Evolutionary conservation across 2,888 invertebrate genomes (phyloP).

Genomic region (Sesamia inferens): DNA sequence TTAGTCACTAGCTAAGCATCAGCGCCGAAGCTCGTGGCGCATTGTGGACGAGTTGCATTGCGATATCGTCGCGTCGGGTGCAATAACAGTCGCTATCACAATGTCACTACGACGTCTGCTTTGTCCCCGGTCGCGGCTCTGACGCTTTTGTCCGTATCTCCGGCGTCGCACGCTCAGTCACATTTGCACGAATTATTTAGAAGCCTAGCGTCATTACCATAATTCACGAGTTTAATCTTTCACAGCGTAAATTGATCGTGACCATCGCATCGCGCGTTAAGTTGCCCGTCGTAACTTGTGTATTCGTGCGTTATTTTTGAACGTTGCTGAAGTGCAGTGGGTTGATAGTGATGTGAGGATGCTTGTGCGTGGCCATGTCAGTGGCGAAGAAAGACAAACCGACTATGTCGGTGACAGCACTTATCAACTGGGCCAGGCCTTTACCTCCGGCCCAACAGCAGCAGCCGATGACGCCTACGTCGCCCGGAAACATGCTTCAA

Average conservation of each 20-base stretch:
- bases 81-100: constrained; percentile 87
- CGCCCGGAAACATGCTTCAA: constrained; percentile 64
- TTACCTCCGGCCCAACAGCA: constrained; percentile 80
- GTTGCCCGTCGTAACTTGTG: constrained; percentile 66
- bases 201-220: constrained; percentile 68
- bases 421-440: constrained; percentile 93
- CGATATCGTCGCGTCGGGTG: constrained; percentile 80
- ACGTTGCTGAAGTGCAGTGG: constrained; percentile 72
- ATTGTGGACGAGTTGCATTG: constrained; percentile 80
- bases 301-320: constrained; percentile 69
- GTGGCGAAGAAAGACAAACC: constrained; percentile 96
- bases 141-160: constrained; percentile 76
- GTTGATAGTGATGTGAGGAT: constrained; percentile 88
- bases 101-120: constrained; percentile 85
- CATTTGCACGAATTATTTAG: constrained; percentile 71
- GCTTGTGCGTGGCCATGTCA: constrained; percentile 87
- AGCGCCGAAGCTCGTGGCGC: constrained; percentile 78
- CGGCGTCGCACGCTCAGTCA: constrained; percentile 67
- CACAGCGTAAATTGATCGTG: constrained; percentile 72
- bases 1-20: constrained; percentile 86
- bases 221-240: constrained; percentile 70
- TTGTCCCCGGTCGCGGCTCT: constrained; percentile 76
- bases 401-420: constrained; percentile 95
- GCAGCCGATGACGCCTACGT: constrained; percentile 79
- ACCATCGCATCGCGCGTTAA: constrained; percentile 66